Base-by-base conservation (phyloP, 2,888 invertebrate species). In the Pantelozetes paolii region DNA sequence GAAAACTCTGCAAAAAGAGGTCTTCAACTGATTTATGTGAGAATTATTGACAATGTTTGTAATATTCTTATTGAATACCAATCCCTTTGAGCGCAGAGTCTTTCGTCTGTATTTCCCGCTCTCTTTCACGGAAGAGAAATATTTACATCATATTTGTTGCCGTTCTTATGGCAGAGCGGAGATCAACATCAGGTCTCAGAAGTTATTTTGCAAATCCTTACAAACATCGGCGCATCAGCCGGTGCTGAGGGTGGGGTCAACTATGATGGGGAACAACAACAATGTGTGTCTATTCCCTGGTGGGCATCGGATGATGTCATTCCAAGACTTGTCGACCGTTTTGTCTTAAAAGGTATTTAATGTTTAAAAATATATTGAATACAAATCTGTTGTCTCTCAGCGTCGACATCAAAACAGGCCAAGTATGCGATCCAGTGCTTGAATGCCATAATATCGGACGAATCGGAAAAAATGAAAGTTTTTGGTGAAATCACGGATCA, bases 371-470 rank as follows among this genome's bases (percentile, higher is more conserved):
- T 42, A n/a, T 8, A 45, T 48, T 15, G 18, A 50, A n/a, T 18
- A 5, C 18, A 50, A 50, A 50, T 50, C 50, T 67, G 20, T 69
- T 73, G 45, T 18, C 9, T 18, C 9, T 11, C 13, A 74, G 75
- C 76, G 1, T 71, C 97, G 15, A 91, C 92, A 3, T 90, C 93
- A 0, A 95, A 95, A 82, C 96, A 97, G 83, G 94, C 96, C 8
- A 98, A 98, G 83, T 94, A 96, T 80, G 95, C 97, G 3, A 90
- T 98, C 76, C 88, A 93, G 78, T 97, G 96, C 83, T 87, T 98
- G 72, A 80, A 81, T 77, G 79, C 79, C 26, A 80, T 84, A 32
- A 81, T 81, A 59, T 59, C 75, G n/a, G 78, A 79, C 64, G 83
- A 84, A 71, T 83, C 88, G 80, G 88, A 88, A 80, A 90, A 89